Conservation (phyloP, 2,888 invertebrate species). For the Athetis lepigone region DNA sequence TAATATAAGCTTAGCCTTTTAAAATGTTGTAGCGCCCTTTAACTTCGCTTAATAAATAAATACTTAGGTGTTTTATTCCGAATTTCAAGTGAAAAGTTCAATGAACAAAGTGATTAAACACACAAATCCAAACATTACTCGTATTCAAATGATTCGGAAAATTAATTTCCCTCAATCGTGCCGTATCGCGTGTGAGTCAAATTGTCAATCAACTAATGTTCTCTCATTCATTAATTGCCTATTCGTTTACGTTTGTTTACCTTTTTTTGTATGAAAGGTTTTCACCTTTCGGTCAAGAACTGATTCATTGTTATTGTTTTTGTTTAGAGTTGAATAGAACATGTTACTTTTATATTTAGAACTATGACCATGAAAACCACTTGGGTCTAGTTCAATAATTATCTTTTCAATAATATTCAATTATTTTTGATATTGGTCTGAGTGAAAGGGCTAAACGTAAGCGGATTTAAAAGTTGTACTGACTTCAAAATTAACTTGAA, state of each 20-base stretch:
- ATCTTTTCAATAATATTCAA: background rate
- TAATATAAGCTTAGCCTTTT: background rate
- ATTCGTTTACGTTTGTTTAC: background rate
- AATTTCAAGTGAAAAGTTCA: constrained; percentile 3
- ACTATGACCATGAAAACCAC: background rate
- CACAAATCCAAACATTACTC: background rate
- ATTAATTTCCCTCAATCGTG: background rate
- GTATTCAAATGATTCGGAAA: background rate
- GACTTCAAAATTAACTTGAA: background rate
- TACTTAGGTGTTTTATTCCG: background rate
- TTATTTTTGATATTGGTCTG: background rate
- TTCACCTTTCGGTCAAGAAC: no score
- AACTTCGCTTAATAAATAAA: background rate
- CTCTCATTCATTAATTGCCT: background rate
- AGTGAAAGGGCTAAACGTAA: background rate
- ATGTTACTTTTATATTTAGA: no score
- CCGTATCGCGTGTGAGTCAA: background rate
- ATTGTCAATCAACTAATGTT: background rate
- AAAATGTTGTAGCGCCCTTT: no score
- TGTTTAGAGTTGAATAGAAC: background rate
- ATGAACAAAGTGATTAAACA: background rate
- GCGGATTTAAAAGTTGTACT: constrained; percentile 1
- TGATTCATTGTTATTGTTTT: no score
- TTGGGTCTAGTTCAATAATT: background rate
- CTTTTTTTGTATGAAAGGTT: no score